Base-by-base conservation (phyloP, 2,888 invertebrate species). In the Prosopocoilus inquinatus region DNA sequence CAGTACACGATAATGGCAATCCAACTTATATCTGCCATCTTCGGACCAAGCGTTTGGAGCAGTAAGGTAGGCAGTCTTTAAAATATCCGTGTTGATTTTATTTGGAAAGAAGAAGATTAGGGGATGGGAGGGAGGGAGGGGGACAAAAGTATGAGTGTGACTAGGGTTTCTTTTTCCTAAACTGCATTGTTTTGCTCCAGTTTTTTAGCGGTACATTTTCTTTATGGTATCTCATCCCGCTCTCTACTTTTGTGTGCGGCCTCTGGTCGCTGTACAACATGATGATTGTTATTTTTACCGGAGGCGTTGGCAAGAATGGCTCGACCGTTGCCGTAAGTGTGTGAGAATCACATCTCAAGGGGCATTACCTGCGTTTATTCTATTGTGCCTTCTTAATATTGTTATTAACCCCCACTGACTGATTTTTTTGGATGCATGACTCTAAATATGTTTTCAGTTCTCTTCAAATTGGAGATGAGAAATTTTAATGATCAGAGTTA, bases 271-370 rank as follows among this genome's bases (percentile, higher is more conserved):
- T 90, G 73, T 86, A 85, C 78, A 82, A 86, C 77, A 86, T 88
- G 76, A 84, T 86, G 77, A 84, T 84, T 70, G 79, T 83, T 70
- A 82, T 84, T 74, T 81, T 82, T 75, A 82, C 85, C 75, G 94
- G 96, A 78, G 97, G 97, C 74, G 88, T 91, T 77, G 96, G 97
- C 76, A 96, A 95, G 82, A 96, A 96, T 80, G 96, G 96, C 80
- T 96, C 96, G 66, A 94, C 96, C 67, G 93, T 97, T 76, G 97
- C 97, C 79, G 96, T 94, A 88, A 90, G 90, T 79, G 65, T 28
- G 20, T 28, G 20, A n/a, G n/a, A 28, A 28, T 28, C 20, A 28
- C 20, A 28, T 28, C 20, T n/a, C 20, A 28, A 28, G 20, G 20
- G 7, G 5, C n/a, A n/a, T 3, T 28, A 28, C 20, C 20, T 28